These are phyloP conservation scores for Pseudomyrmex gracilis DNA, from an alignment of 1,140 invertebrate species.

Conservation along the genomic window DNA sequence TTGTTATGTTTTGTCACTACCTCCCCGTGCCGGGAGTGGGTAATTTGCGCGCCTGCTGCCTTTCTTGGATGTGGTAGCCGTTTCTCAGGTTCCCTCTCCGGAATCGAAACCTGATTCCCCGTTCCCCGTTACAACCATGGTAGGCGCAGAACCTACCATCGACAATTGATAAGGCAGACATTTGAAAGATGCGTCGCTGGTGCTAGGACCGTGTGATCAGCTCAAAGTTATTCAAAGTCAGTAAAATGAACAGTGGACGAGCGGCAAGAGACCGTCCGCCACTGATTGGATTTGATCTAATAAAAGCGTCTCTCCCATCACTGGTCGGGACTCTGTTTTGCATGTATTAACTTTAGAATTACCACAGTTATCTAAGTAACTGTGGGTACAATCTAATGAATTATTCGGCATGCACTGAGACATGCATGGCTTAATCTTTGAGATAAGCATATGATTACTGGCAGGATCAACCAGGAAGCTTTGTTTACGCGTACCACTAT, in stretches of 20 bases:
- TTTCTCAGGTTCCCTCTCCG: slow-evolving; percentile 94
- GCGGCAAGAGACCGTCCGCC: no score
- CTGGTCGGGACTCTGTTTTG: no score
- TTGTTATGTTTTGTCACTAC: slow-evolving; percentile 96
- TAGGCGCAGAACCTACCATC: slow-evolving; percentile 87
- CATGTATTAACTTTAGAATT: no score
- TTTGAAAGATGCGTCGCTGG: slow-evolving; percentile 93
- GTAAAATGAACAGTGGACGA: slow-evolving; percentile 87
- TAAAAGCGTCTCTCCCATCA: no score
- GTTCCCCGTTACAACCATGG: slow-evolving; percentile 85
- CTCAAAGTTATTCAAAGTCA: slow-evolving; percentile 91
- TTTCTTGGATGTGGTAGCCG: slow-evolving; percentile 97
- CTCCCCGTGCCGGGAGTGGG: slow-evolving; percentile 92
- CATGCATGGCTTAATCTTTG: slow-evolving; percentile 89
- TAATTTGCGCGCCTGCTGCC: slow-evolving; percentile 94
- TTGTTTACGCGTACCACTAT: no score
- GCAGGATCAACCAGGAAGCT: no score
- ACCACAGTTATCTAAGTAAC: no score
- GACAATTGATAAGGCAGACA: slow-evolving; percentile 94
- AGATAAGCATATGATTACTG: slow-evolving; percentile 88
- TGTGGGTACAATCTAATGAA: no score
- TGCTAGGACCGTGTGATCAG: slow-evolving; percentile 90
- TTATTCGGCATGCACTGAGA: slow-evolving; percentile 86
- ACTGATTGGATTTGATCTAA: no score
- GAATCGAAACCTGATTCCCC: slow-evolving; percentile 79